A percentile compares a stretch with the other conserved stretches of the same genome.
These are phyloP conservation scores for Aelia acuminata DNA, from an alignment of 2,888 invertebrate species.

Conservation along the genomic window DNA sequence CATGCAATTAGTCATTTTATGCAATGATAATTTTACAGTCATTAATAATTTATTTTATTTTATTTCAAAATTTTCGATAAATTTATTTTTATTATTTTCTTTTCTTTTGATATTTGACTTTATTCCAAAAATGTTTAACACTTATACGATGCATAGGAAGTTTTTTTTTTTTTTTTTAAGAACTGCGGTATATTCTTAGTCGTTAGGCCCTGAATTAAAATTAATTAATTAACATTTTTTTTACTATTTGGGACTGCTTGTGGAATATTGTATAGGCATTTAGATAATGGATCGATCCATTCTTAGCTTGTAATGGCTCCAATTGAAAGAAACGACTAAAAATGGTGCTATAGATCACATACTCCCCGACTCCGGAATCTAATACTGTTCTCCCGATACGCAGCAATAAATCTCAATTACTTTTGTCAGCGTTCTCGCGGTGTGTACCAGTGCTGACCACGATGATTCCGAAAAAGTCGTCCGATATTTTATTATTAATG, in stretches of 20 bases:
- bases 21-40: no score
- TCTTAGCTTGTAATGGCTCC: background rate
- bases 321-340: background rate
- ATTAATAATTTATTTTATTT: no score
- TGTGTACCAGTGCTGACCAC: background rate
- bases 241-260: background rate
- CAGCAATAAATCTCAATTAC: background rate
- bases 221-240: no score
- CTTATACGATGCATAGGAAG: no score
- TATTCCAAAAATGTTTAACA: no score
- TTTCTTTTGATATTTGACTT: no score
- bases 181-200: no score
- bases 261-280: background rate
- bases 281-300: background rate
- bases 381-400: background rate
- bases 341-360: background rate
- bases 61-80: no score
- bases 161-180: no score
- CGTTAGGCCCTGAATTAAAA: no score
- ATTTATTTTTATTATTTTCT: no score
- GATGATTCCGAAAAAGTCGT: background rate
- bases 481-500: slow-evolving; percentile 8
- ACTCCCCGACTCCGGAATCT: background rate
- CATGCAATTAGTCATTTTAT: no score
- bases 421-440: background rate